Evolutionary conservation across 2,113 vertebrate species (phyloP), one percentile per base, ranked within the genome.

Genomic region (Pongo abelii): DNA sequence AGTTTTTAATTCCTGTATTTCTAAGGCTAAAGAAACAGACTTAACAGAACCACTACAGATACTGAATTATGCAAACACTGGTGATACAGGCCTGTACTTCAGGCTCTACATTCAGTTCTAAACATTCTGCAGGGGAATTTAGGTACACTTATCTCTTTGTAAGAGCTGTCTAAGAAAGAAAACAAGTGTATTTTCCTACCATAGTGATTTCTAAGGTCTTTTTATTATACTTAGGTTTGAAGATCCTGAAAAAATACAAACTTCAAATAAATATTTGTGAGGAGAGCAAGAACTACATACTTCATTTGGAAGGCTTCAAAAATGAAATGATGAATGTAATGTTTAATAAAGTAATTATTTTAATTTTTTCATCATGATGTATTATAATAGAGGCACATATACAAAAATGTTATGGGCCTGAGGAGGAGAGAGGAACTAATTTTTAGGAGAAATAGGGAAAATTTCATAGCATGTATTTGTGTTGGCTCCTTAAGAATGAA

Each of bases 231-330:
- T 69, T 91, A 75, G 69, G 78, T 92, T 23, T 90, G 64, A 84
- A 84, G 64, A 84, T 50, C 27, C 12, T 52, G 32, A 57, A 74
- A 84, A 89, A 25, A 79, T 22, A 75, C 12, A 91, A 77, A 83
- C 89, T 90, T 86, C 27, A 88, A 72, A 81, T 84, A 89, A 89
- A 57, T 79, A 92, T 92, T 81, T 96, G 48, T 57, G 25, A 67
- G 35, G 35, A 59, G 55, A 35, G 50, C 40, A 43, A 20, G 32
- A 79, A 5, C 35, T 32, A 7, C 6, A 57, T 27, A 90, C 10
- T 57, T 88, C 79, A 88, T 32, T 50, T 92, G 46, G 50, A 92
- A 94, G 57, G 35, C 30, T 92, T 92, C 77, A 92, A 84, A 78
- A 43, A 16, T 69, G 23, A 91, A 72, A 91, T 77, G 43, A 83